Evolutionary conservation across 2,797 vertebrate species (phyloP).

Genomic region (Diplodus puntazzo): DNA sequence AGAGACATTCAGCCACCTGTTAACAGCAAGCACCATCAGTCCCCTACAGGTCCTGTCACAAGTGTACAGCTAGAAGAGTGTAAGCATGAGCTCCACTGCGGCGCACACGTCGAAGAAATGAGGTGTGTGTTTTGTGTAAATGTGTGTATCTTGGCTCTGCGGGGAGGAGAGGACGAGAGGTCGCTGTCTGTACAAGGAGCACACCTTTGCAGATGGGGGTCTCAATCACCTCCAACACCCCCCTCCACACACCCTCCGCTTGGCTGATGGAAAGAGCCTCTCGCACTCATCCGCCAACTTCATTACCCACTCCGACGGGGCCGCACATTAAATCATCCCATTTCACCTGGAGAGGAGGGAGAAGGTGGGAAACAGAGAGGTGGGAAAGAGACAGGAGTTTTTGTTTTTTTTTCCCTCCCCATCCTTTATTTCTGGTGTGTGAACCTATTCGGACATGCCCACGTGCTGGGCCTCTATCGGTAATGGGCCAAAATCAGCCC

Average conservation of each 20-base stretch:
- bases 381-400: conserved; percentile 5
- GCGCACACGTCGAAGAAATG: conserved; percentile 46
- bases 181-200: conserved; percentile 55
- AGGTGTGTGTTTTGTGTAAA: conserved; percentile 61
- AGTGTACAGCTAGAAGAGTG: conserved; percentile 54
- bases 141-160: conserved; percentile 54
- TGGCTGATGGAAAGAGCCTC: conserved; percentile 65
- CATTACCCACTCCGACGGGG: conserved; percentile 77
- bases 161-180: conserved; percentile 68
- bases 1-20: conserved; percentile 68
- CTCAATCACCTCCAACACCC: conserved; percentile 73
- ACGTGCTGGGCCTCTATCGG: conserved; percentile 52
- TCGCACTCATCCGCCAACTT: conserved; percentile 70
- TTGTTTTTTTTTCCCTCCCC: neutral
- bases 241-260: conserved; percentile 40
- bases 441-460: conserved; percentile 60
- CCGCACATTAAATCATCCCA: conserved; percentile 80
- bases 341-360: conserved; percentile 80
- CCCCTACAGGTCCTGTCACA: conserved; percentile 68
- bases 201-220: conserved; percentile 67
- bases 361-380: conserved; percentile 46
- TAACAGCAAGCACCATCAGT: conserved; percentile 65
- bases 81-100: conserved; percentile 57
- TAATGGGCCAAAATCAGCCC: conserved; percentile 60
- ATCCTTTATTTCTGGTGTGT: conserved; percentile 44